Evolutionary conservation across 37 sponge, comb jelly and placozoan genomes (phyloP).

Genomic region (Spongilla lacustris): DNA sequence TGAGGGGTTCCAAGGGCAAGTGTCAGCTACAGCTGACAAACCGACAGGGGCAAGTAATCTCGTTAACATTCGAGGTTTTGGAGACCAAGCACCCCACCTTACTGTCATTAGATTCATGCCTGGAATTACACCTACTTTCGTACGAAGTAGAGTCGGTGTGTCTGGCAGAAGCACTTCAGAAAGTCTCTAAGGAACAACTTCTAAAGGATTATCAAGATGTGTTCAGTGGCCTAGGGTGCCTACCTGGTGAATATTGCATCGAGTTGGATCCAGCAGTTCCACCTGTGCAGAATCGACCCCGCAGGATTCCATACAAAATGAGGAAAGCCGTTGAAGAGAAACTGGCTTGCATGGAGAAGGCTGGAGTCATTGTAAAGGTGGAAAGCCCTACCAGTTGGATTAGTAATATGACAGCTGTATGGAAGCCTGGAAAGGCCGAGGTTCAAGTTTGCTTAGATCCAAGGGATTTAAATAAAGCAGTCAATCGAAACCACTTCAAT

Average conservation of each 20-base stretch:
- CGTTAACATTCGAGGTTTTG: background rate
- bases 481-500: conserved; percentile 25
- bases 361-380: conserved; percentile 18
- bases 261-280: conserved; percentile 8
- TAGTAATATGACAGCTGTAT: conserved; percentile 4
- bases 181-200: background rate
- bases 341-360: conserved; percentile 6
- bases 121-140: background rate
- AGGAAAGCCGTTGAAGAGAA: conserved; percentile 3
- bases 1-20: too few relatives aligned
- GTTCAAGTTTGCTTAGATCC: conserved; percentile 57
- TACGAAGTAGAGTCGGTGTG: background rate
- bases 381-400: conserved; percentile 52
- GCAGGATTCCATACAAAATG: conserved; percentile 22
- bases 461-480: conserved; percentile 44
- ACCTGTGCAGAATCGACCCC: conserved; percentile 13
- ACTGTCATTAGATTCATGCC: background rate
- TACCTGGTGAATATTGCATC: conserved; percentile 13
- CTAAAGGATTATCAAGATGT: conserved; percentile 10
- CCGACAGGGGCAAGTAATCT: too few relatives aligned
- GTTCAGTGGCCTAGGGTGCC: conserved; percentile 13
- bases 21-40: too few relatives aligned
- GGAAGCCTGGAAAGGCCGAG: conserved; percentile 40
- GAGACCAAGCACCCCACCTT: background rate
- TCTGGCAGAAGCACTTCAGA: background rate